Evolutionary conservation across 2,113 vertebrate genomes (phyloP), one percentile per base, ranked within the genome.

Genomic region (Daboia siamensis): DNA sequence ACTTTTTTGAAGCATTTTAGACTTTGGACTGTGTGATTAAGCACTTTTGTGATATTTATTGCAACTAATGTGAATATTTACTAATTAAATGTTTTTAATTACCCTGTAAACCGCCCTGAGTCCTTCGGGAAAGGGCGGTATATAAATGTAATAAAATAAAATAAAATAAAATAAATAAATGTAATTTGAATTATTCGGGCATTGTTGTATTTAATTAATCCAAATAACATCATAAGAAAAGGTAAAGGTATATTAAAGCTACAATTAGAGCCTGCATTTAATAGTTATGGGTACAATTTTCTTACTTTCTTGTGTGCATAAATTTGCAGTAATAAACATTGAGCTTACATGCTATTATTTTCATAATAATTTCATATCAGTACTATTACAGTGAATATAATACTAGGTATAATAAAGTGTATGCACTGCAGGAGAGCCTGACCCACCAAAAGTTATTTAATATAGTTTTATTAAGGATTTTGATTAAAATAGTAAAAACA

Each of bases 131-230:
- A n/a, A n/a, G n/a, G n/a, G n/a, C n/a, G n/a, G n/a, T n/a, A n/a
- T n/a, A n/a, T n/a, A n/a, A n/a, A n/a, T n/a, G n/a, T n/a, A n/a
- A n/a, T n/a, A n/a, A n/a, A n/a, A n/a, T n/a, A n/a, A n/a, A n/a
- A n/a, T n/a, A n/a, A n/a, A n/a, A n/a, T n/a, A n/a, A n/a, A n/a
- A n/a, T n/a, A n/a, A n/a, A n/a, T n/a, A n/a, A n/a, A 95, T 89
- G 69, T 21, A 95, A 93, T 94, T 91, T 90, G 85, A 96, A 94
- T 91, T 88, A 92, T 97, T 95, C 93, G 56, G 92, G 61, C 64
- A 96, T 87, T 94, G n/a, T 94, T 90, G 24, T 91, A 93, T 88
- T 52, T 93, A 95, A 96, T 95, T 95, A 94, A 91, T 94, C 91
- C 90, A 96, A 96, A 93, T 92, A 93, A 95, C 95, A 92, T 88